These are phyloP conservation scores for Zaprionus davidi DNA, from an alignment of 1,140 invertebrate species.

Conservation along the genomic window DNA sequence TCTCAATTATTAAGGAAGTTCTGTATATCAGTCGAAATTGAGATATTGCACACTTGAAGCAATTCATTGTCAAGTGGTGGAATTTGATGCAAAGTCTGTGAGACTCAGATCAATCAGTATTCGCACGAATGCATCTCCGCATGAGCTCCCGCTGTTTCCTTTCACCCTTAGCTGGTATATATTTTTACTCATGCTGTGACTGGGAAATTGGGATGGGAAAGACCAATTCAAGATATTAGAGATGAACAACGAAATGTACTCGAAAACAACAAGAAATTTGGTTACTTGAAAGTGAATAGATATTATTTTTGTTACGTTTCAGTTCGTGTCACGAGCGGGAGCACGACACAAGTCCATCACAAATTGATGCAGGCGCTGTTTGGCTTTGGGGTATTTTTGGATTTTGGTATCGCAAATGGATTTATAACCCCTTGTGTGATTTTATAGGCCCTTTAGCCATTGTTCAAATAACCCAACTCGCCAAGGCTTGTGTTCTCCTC, in stretches of 20 bases:
- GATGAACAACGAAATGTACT: neutral
- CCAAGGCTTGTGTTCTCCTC: slow-evolving; percentile 14
- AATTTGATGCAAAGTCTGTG: slow-evolving; percentile 33
- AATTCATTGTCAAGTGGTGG: slow-evolving; percentile 27
- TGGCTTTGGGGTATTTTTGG: slow-evolving; percentile 82
- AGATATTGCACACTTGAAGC: slow-evolving; percentile 13
- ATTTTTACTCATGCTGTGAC: neutral
- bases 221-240: neutral
- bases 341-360: neutral
- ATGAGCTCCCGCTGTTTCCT: neutral
- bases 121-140: slow-evolving; percentile 15
- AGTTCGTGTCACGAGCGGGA: neutral
- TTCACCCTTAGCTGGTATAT: neutral
- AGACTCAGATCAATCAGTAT: slow-evolving; percentile 31
- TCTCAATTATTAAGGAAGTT: neutral
- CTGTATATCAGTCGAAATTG: neutral
- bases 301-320: neutral
- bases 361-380: slow-evolving; percentile 41
- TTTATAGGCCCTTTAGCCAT: slow-evolving; percentile 80
- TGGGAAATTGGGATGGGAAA: slow-evolving; percentile 1
- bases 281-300: neutral
- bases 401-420: slow-evolving; percentile 82
- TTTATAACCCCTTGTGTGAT: slow-evolving; percentile 81
- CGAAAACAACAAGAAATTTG: neutral
- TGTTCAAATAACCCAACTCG: slow-evolving; percentile 75